Percentiles rank a stretch among this genome's conserved stretches.
phyloP scores from a whole-genome alignment of 2,797 vertebrate genomes.

The Enteromius anoplus region DNA sequence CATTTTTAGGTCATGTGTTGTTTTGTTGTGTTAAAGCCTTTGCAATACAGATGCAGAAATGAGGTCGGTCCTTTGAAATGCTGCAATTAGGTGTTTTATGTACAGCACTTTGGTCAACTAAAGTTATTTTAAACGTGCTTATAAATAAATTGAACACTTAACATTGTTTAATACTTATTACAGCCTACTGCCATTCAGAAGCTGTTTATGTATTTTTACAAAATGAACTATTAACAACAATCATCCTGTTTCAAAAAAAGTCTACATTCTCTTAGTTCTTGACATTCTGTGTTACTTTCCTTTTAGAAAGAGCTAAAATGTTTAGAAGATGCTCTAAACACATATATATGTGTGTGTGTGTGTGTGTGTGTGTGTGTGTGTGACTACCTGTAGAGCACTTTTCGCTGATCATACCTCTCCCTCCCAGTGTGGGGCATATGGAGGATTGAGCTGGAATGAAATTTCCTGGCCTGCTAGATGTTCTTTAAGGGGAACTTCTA shows the following conservation, averaged over 20 bases:
- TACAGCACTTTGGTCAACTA: too few relatives aligned
- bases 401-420: not conserved
- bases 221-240: not conserved
- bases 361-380: too few relatives aligned
- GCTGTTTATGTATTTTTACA: not conserved
- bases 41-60: too few relatives aligned
- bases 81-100: too few relatives aligned
- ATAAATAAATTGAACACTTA: too few relatives aligned
- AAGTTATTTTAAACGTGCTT: too few relatives aligned
- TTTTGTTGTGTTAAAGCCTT: too few relatives aligned
- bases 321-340: too few relatives aligned
- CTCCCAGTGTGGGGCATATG: conserved; percentile 8
- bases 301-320: not conserved
- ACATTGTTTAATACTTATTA: too few relatives aligned
- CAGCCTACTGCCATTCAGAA: not conserved
- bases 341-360: too few relatives aligned
- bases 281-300: not conserved
- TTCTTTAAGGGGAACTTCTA: not conserved
- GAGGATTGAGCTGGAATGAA: not conserved
- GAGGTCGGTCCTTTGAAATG: too few relatives aligned
- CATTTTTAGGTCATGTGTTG: too few relatives aligned
- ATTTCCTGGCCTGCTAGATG: not conserved
- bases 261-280: not conserved
- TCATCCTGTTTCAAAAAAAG: not conserved
- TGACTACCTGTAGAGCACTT: not conserved